A percentile compares a stretch with the other conserved stretches of the same genome.
phyloP scores from a whole-genome alignment of 2,888 invertebrate species.

The Apodemia hepburni region DNA sequence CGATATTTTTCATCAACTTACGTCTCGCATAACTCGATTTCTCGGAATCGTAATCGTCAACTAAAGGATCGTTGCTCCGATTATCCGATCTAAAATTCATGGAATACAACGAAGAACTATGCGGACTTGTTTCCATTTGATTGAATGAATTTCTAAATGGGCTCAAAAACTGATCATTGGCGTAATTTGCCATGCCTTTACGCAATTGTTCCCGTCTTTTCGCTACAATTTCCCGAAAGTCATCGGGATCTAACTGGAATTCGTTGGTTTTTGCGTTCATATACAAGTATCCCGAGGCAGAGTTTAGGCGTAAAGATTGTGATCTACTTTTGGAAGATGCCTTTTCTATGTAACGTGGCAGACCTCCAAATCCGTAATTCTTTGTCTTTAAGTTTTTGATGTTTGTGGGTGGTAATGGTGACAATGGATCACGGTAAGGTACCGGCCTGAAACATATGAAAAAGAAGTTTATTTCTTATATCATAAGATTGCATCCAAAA shows the following conservation, averaged over 20 bases:
- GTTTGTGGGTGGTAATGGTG: constrained; percentile 64
- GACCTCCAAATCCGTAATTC: constrained; percentile 51
- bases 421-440: constrained; percentile 59
- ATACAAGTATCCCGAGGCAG: constrained; percentile 71
- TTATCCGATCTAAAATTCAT: constrained; percentile 62
- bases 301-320: constrained; percentile 67
- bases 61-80: constrained; percentile 66
- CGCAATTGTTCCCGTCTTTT: constrained; percentile 66
- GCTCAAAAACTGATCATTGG: constrained; percentile 54
- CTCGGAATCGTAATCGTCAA: constrained; percentile 72
- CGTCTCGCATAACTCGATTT: constrained; percentile 69
- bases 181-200: constrained; percentile 61
- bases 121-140: constrained; percentile 47
- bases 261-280: constrained; percentile 74
- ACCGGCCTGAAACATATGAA: constrained; percentile 51
- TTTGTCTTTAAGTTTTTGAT: constrained; percentile 60
- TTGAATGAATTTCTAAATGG: constrained; percentile 53
- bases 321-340: constrained; percentile 57
- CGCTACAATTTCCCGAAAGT: constrained; percentile 68
- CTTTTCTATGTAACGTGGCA: constrained; percentile 70
- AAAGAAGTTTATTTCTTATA: not conserved
- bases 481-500: too few species aligned
- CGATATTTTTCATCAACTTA: constrained; percentile 70
- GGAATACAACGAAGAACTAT: constrained; percentile 62
- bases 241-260: constrained; percentile 69